phyloP scores from a whole-genome alignment of 2,113 vertebrate species.

The Pantherophis guttatus region DNA sequence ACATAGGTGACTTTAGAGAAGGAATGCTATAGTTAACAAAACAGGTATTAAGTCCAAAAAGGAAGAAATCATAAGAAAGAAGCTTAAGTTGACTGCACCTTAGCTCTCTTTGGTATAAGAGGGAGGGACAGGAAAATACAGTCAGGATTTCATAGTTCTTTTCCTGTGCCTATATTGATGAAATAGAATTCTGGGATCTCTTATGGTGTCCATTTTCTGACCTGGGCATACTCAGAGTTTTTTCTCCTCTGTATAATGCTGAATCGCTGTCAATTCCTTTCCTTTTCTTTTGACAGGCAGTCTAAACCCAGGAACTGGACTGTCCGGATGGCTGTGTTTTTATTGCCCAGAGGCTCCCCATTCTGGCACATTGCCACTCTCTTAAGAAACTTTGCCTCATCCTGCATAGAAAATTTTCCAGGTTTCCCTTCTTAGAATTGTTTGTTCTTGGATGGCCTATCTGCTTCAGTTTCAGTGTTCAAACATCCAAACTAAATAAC shows the following conservation, averaged over 20 bases:
- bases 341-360: slow-evolving; percentile 38
- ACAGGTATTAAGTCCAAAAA: neutral
- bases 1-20: neutral
- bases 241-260: neutral
- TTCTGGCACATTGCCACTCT: slow-evolving; percentile 45
- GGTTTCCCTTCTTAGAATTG: slow-evolving; percentile 38
- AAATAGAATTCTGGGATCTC: neutral
- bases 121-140: neutral
- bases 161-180: neutral
- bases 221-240: slow-evolving; percentile 3
- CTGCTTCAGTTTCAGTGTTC: slow-evolving; percentile 19
- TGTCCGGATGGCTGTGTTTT: slow-evolving; percentile 20
- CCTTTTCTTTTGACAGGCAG: slow-evolving; percentile 31
- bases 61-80: neutral
- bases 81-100: neutral
- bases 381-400: slow-evolving; percentile 39
- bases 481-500: neutral
- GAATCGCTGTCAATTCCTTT: neutral
- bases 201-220: neutral
- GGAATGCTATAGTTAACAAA: neutral
- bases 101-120: neutral
- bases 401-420: slow-evolving; percentile 4
- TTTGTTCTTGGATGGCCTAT: slow-evolving; percentile 48
- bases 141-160: neutral
- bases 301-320: slow-evolving; percentile 32